Base-by-base conservation (phyloP, 2,888 invertebrate species). In the Miltochrista miniata region DNA sequence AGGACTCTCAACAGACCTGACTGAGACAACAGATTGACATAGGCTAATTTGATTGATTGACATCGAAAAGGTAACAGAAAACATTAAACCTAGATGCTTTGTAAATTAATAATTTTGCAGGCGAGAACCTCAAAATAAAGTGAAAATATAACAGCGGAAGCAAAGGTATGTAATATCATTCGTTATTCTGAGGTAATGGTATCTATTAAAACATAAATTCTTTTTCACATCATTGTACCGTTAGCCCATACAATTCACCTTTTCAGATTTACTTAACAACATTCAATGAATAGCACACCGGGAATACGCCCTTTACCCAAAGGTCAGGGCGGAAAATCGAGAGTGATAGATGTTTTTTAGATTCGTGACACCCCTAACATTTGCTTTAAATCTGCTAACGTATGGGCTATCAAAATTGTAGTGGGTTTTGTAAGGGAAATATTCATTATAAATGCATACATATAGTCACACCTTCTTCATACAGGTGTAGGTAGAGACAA, bases 321-420 rank as follows among this genome's bases (percentile, higher is more conserved):
- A 50, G 55, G 46, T 59, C 59, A 56, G 64, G 70, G 68, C 68
- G 75, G 74, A 79, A 83, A 83, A 83, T 82, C 72, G 80, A 76
- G 76, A 81, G 81, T 86, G 83, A 83, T 81, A 81, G 82, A 83
- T 84, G 82, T 76, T 81, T 84, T 82, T 85, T 79, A 76, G 76
- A 82, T 53, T 44, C 43, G 48, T 45, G 45, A 45, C 40, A 43
- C 73, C 66, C n/a, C 65, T 64, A 75, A 76, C 79, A 74, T 85
- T 85, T 76, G 79, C 81, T 76, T 85, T 85, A 83, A 87, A 83
- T 83, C 85, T 83, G 74, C 76, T 64, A 86, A 82, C 80, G 83
- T 81, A 82, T 78, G 81, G 81, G 83, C 79, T 80, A 81, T 79
- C 85, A 79, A n/a, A n/a, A 76, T 83, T 85, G 87, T 85, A 89